Evolutionary conservation across 92 coral and sea anemone genomes (phyloP).

Genomic region (Phenganax stokvisi): DNA sequence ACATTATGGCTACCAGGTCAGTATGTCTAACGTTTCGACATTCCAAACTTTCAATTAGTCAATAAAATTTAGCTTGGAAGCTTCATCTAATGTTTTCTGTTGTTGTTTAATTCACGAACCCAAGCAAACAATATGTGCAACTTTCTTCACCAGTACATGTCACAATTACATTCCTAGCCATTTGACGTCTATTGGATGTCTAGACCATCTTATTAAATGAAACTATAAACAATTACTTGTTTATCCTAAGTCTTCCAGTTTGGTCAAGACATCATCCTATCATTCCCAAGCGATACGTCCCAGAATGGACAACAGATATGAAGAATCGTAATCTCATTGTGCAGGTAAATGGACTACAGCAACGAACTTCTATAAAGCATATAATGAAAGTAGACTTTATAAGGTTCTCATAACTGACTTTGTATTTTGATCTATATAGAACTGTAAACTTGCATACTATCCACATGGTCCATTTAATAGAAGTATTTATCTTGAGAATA

Average conservation of each 20-base stretch:
- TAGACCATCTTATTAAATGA: too few relatives aligned
- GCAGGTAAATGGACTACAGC: conserved; percentile 49
- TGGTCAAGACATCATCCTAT: conserved; percentile 98
- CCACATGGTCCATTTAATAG: conserved; percentile 85
- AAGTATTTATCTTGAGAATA: conserved; percentile 58
- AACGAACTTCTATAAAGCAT: neutral
- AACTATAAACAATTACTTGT: too few relatives aligned
- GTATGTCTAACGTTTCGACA: too few relatives aligned
- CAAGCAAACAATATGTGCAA: too few relatives aligned
- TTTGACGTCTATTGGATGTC: too few relatives aligned
- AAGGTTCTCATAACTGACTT: neutral
- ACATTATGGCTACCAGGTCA: too few relatives aligned
- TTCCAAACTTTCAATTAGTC: too few relatives aligned
- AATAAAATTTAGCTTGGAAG: too few relatives aligned
- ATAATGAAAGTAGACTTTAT: neutral
- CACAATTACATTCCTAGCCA: too few relatives aligned
- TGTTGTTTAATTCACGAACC: too few relatives aligned
- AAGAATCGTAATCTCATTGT: conserved; percentile 82
- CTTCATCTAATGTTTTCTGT: too few relatives aligned
- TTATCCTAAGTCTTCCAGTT: conserved; percentile 60
- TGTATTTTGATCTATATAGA: conserved; percentile 39
- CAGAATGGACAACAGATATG: conserved; percentile 98
- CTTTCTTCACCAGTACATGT: too few relatives aligned
- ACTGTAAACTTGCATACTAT: conserved; percentile 63
- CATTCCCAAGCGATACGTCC: conserved; percentile 84